A percentile compares a stretch with the other conserved stretches of the same genome.
These are phyloP conservation scores for Heliothis virescens DNA, from an alignment of 1,140 invertebrate genomes.

Conservation along the genomic window DNA sequence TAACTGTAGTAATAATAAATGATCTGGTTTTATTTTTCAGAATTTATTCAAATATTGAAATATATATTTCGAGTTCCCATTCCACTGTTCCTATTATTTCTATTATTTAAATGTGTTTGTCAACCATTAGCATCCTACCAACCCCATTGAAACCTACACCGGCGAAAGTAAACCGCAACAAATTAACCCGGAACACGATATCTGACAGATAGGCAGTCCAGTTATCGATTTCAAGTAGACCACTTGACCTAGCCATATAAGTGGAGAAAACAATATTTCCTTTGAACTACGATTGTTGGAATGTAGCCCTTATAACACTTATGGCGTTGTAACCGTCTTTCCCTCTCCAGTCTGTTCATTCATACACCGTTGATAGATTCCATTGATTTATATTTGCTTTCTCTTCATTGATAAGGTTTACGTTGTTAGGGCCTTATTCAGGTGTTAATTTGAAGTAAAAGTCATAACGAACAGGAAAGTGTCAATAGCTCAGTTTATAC, in stretches of 20 bases:
- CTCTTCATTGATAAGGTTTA: conserved; percentile 40
- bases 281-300: conserved; percentile 49
- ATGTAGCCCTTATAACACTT: conserved; percentile 42
- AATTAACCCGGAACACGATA: conserved; percentile 34
- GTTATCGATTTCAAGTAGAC: conserved; percentile 50
- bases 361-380: conserved; percentile 26
- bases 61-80: neutral
- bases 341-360: conserved; percentile 30
- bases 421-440: conserved; percentile 4
- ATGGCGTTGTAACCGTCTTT: neutral
- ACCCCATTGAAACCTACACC: conserved; percentile 7
- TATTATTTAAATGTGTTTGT: too few relatives aligned
- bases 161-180: conserved; percentile 27
- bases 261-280: conserved; percentile 59
- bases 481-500: neutral
- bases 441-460: conserved; percentile 42
- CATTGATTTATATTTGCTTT: conserved; percentile 44
- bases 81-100: neutral
- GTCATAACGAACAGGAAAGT: conserved; percentile 23
- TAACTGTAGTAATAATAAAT: too few relatives aligned
- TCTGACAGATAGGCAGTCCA: conserved; percentile 30
- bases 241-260: conserved; percentile 56
- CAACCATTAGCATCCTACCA: neutral
- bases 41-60: too few relatives aligned
- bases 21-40: too few relatives aligned